Percentiles rank a stretch among this genome's conserved stretches.
phyloP scores from a whole-genome alignment of 2,888 invertebrate species.

The Malacosoma neustria region DNA sequence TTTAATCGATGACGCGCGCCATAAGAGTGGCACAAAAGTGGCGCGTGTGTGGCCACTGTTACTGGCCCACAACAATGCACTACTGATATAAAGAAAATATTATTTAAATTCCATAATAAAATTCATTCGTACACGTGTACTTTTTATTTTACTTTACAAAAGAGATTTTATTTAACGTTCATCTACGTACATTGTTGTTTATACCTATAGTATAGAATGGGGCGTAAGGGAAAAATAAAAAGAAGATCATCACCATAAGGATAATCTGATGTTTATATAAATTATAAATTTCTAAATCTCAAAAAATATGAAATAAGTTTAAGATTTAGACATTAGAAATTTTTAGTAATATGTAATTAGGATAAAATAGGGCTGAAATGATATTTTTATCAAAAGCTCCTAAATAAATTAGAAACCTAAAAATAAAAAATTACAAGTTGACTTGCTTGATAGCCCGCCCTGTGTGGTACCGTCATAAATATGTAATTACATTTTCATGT shows the following conservation, averaged over 20 bases:
- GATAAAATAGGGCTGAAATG: no score
- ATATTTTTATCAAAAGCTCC: no score
- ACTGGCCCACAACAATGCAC: slow-evolving; percentile 63
- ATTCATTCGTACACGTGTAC: slow-evolving; percentile 51
- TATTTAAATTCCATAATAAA: slow-evolving; percentile 66
- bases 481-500: slow-evolving; percentile 1
- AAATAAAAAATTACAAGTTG: neutral
- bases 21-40: slow-evolving; percentile 31
- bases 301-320: no score
- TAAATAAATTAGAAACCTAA: no score
- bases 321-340: no score
- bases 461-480: neutral
- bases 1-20: slow-evolving; percentile 29
- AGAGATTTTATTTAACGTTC: slow-evolving; percentile 28
- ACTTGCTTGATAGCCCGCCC: neutral
- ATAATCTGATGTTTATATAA: slow-evolving; percentile 2
- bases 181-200: slow-evolving; percentile 39
- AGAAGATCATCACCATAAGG: slow-evolving; percentile 20
- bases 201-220: slow-evolving; percentile 25
- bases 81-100: slow-evolving; percentile 73
- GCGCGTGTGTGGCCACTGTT: slow-evolving; percentile 68
- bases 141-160: slow-evolving; percentile 32
- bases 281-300: no score
- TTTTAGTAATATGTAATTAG: no score
- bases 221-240: slow-evolving; percentile 18